Percentiles rank a stretch among this genome's conserved stretches.
phyloP scores from a whole-genome alignment of 2,888 invertebrate genomes.

The Diarsia brunnea region DNA sequence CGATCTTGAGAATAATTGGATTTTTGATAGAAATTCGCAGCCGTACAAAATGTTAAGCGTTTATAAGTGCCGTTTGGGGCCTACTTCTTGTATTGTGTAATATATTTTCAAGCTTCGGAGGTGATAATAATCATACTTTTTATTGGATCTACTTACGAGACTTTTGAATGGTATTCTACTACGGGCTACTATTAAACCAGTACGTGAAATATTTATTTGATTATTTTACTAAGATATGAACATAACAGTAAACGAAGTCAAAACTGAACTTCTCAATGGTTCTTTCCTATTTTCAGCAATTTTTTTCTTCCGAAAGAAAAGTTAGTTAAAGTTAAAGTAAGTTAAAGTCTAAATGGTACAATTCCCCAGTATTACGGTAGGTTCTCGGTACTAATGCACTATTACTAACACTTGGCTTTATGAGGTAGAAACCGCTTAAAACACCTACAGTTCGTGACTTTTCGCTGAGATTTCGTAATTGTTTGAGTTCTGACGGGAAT shows the following conservation, averaged over 20 bases:
- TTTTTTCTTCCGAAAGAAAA: not conserved
- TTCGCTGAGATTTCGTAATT: slow-evolving; percentile 9
- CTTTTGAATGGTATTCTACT: slow-evolving; percentile 5
- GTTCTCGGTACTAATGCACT: slow-evolving; percentile 35
- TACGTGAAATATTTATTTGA: not conserved
- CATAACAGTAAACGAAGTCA: not conserved
- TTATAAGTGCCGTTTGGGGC: slow-evolving; percentile 24
- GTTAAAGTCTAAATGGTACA: slow-evolving; percentile 21
- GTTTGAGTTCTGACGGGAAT: slow-evolving; percentile 2
- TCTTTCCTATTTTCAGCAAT: not conserved
- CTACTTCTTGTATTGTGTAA: slow-evolving; percentile 23
- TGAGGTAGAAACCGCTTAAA: slow-evolving; percentile 35
- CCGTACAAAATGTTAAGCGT: slow-evolving; percentile 36
- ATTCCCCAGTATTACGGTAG: slow-evolving; percentile 28
- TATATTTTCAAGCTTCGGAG: slow-evolving; percentile 20
- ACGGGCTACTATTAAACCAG: not conserved
- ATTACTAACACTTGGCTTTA: slow-evolving; percentile 39
- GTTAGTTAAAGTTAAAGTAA: no score
- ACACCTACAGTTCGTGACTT: slow-evolving; percentile 22
- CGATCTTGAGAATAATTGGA: slow-evolving; percentile 54
- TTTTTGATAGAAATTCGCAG: slow-evolving; percentile 53
- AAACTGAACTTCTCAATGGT: not conserved
- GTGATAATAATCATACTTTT: slow-evolving; percentile 20
- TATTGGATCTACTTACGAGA: not conserved
- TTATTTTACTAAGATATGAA: not conserved